Evolutionary conservation across 1,140 invertebrate genomes (phyloP), one percentile per base, ranked within the genome.

Genomic region (Adelges cooleyi): DNA sequence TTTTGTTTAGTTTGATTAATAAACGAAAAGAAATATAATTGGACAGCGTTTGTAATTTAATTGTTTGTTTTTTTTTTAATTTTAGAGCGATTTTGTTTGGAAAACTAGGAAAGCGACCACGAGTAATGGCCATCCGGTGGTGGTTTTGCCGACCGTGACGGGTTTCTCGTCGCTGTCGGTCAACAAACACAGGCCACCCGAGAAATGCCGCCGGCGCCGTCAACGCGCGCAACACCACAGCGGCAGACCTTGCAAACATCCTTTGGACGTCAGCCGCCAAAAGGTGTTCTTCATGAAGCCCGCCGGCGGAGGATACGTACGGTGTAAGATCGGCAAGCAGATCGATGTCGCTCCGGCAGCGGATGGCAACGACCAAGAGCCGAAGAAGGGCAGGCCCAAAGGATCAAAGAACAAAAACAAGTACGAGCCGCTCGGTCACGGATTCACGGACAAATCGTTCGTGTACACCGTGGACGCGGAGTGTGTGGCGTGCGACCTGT

Each of bases 341-440:
- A 33, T 11, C 22, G 51, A 18, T 2, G 15, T 4, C 15, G 20
- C 10, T 17, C 18, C 1, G 17, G 13, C 18, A 0, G 22, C 10
- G 0, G 11, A 3, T 15, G 49, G 9, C 6, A 25, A 42, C n/a
- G 27, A 6, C 4, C 42, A 36, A 1, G 15, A 46, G 11, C 20
- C 52, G 38, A 56, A 56, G 9, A 54, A 56, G 2, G 66, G 66
- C 4, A 20, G 66, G 17, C 66, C 66, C 10, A 59, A 40, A 27
- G 66, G 66, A 5, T 67, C 66, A 1, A 67, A 59, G 18, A 67
- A 67, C 20, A 67, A 59, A 20, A 8, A 33, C 4, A 8, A 36
- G 20, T 9, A 15, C 11, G 13, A 11, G 11, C 11, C 54, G 17
- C 18, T 29, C 23, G n/a, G 27, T 3, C 8, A 48, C n/a, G 23